Conservation (phyloP, 2,888 invertebrate species). For the Ennomos erosarius region DNA sequence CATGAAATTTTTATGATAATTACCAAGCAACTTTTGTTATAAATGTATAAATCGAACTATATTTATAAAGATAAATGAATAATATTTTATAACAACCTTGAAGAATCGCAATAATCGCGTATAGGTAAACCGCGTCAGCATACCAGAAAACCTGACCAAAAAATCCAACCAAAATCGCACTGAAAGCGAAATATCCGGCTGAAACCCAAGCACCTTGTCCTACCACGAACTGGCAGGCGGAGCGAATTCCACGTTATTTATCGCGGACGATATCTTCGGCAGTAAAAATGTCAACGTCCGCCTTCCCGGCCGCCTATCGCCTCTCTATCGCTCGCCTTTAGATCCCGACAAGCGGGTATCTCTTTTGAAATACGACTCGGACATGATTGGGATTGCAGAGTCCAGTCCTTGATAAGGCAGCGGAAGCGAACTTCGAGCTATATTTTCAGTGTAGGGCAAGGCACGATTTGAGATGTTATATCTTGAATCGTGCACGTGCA, state of each 20-base stretch:
- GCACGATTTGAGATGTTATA: conserved; percentile 9
- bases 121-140: too few relatives aligned
- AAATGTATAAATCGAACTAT: too few relatives aligned
- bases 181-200: conserved; percentile 14
- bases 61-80: too few relatives aligned
- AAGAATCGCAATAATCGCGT: too few relatives aligned
- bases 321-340: conserved; percentile 49
- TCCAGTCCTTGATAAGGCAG: conserved; percentile 33
- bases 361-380: conserved; percentile 50
- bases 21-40: too few relatives aligned
- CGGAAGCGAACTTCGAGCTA: conserved; percentile 35
- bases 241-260: conserved; percentile 65
- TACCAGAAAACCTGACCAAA: too few relatives aligned
- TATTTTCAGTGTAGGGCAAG: conserved; percentile 27
- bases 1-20: too few relatives aligned
- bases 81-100: too few relatives aligned
- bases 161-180: not conserved
- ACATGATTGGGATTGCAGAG: conserved; percentile 46
- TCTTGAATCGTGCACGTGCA: not conserved
- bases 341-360: conserved; percentile 51
- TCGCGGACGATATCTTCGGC: conserved; percentile 65
- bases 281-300: conserved; percentile 77
- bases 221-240: conserved; percentile 28
- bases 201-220: conserved; percentile 33
- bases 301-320: conserved; percentile 57